Evolutionary conservation across 2,888 invertebrate species (phyloP).

Genomic region (Tineola bisselliella): DNA sequence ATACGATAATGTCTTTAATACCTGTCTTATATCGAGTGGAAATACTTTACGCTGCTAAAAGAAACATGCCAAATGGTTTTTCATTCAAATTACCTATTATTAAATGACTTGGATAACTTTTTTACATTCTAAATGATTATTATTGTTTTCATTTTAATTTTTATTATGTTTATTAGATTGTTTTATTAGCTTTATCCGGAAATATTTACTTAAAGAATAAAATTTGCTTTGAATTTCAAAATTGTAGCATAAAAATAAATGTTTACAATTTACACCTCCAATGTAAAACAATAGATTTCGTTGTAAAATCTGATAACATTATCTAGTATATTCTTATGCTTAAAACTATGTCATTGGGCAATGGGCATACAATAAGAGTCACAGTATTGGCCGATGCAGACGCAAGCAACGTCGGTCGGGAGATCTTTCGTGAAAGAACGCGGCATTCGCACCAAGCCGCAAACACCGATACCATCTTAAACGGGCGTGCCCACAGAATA

Average conservation of each 20-base stretch:
- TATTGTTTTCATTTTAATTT: no score
- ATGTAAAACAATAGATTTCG: no score
- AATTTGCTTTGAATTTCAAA: no score
- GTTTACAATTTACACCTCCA: no score
- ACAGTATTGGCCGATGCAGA: neutral
- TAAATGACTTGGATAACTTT: no score
- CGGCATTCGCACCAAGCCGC: slow-evolving; percentile 1
- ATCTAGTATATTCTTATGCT: no score
- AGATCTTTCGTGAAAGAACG: slow-evolving; percentile 2
- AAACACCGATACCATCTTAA: slow-evolving; percentile 21
- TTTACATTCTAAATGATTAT: no score
- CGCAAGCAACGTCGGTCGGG: neutral
- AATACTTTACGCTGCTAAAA: neutral
- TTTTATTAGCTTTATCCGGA: no score
- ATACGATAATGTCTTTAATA: slow-evolving; percentile 57
- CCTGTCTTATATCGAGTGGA: slow-evolving; percentile 32
- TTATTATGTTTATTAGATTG: no score
- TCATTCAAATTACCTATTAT: neutral
- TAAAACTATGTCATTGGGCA: neutral
- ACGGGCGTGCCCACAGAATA: slow-evolving; percentile 41
- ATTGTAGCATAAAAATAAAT: no score
- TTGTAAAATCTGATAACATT: no score
- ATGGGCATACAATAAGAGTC: neutral
- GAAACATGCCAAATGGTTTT: neutral
- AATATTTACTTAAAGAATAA: no score